phyloP scores from a whole-genome alignment of 2,888 invertebrate species.

The Phanerotoma sp. region DNA sequence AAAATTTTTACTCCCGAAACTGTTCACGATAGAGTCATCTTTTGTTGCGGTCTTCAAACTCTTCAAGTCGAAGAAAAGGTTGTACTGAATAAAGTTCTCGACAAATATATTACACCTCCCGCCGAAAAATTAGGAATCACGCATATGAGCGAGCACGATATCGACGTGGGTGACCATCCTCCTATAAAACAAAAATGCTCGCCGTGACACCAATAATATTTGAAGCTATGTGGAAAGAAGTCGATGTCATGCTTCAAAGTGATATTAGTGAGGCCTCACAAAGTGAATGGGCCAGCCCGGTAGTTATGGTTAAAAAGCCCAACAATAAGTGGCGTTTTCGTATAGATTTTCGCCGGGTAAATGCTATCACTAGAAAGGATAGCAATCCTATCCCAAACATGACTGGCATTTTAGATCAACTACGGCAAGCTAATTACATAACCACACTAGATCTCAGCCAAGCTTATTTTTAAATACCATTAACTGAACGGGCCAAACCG shows the following conservation, averaged over 20 bases:
- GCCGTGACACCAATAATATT: no score
- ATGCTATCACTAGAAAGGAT: conserved; percentile 34
- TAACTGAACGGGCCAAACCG: not conserved
- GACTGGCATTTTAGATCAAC: not conserved
- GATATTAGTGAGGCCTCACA: conserved; percentile 34
- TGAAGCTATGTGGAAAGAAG: no score
- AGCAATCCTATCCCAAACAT: not conserved
- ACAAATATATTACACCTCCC: no score
- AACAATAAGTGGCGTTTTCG: conserved; percentile 39
- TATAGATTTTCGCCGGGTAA: conserved; percentile 36
- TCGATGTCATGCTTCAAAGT: conserved; percentile 35
- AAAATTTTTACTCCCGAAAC: no score
- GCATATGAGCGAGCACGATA: no score
- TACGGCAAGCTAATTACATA: not conserved
- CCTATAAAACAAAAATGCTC: no score
- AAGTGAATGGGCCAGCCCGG: conserved; percentile 38
- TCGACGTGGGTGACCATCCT: no score
- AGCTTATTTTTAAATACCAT: not conserved
- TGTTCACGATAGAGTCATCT: no score
- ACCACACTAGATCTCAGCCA: not conserved
- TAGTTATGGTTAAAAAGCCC: conserved; percentile 36
- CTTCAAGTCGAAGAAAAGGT: no score
- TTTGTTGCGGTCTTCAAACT: no score
- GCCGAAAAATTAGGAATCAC: no score
- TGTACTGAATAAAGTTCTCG: no score